phyloP scores from a whole-genome alignment of 2,797 vertebrate genomes.

The Ambastaia sidthimunki region DNA sequence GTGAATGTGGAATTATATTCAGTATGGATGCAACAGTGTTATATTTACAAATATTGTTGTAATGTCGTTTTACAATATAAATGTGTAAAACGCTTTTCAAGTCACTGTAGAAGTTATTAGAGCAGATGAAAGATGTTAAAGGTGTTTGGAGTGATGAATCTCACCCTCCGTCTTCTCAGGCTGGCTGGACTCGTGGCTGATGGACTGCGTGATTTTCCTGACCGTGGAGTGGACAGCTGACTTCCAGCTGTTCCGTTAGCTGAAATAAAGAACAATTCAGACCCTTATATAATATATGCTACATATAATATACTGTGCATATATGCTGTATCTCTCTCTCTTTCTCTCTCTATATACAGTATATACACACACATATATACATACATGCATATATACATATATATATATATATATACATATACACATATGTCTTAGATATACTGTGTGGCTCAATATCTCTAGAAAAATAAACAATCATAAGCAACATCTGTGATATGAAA shows the following conservation, averaged over 20 bases:
- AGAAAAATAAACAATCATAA: too few relatives aligned
- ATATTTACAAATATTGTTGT: neutral
- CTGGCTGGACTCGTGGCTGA: constrained; percentile 96
- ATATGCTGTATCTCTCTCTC: too few relatives aligned
- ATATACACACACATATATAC: too few relatives aligned
- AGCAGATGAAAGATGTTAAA: constrained; percentile 4
- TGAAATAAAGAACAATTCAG: constrained; percentile 60
- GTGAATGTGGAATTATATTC: constrained; percentile 14
- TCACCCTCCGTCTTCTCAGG: constrained; percentile 93
- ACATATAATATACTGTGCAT: too few relatives aligned
- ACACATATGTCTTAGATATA: too few relatives aligned
- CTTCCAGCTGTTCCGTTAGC: constrained; percentile 97
- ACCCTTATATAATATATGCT: too few relatives aligned
- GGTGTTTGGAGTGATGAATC: constrained; percentile 29
- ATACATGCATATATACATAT: too few relatives aligned
- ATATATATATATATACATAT: too few relatives aligned
- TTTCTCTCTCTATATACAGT: too few relatives aligned
- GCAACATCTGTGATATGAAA: neutral
- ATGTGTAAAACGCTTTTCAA: neutral
- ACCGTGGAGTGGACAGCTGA: constrained; percentile 95
- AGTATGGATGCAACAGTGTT: neutral
- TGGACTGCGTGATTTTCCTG: constrained; percentile 95
- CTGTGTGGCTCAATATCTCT: too few relatives aligned
- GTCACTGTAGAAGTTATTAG: neutral
- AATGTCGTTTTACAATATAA: neutral